These are phyloP conservation scores for Orthosia gothica DNA, from an alignment of 2,888 invertebrate genomes.

Conservation along the genomic window DNA sequence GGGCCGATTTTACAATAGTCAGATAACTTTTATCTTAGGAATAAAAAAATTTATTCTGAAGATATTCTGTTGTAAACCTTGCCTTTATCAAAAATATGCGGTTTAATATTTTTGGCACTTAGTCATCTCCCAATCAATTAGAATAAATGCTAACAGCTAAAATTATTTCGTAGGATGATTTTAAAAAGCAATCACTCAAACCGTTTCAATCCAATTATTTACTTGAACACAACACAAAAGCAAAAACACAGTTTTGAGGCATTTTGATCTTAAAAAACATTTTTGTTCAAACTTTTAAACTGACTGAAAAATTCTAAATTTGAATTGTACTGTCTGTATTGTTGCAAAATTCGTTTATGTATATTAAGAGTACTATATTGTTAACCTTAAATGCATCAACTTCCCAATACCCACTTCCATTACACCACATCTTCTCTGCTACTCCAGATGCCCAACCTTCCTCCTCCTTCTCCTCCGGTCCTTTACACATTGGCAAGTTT, in stretches of 20 bases:
- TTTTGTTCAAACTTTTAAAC: neutral
- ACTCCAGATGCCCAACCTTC: too few species aligned
- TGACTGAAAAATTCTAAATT: neutral
- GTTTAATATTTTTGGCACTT: neutral
- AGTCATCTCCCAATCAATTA: slow-evolving; percentile 45
- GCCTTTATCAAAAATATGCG: neutral
- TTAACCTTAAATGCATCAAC: too few species aligned
- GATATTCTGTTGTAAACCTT: too few species aligned
- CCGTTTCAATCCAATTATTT: slow-evolving; percentile 57
- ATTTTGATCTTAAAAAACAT: neutral
- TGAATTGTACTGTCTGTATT: slow-evolving; percentile 20
- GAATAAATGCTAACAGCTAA: slow-evolving; percentile 9
- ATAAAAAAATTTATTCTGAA: too few species aligned
- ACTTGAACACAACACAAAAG: slow-evolving; percentile 58
- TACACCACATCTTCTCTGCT: too few species aligned
- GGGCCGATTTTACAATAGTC: too few species aligned
- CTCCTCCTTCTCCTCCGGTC: too few species aligned
- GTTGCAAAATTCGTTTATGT: too few species aligned
- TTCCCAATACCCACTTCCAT: too few species aligned
- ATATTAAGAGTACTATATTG: too few species aligned
- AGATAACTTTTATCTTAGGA: too few species aligned
- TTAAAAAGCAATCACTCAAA: slow-evolving; percentile 67
- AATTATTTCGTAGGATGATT: slow-evolving; percentile 20
- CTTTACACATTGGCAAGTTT: too few species aligned
- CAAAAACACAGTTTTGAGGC: slow-evolving; percentile 24